Conservation (phyloP, 2,888 invertebrate species). For the Mimas tiliae region DNA sequence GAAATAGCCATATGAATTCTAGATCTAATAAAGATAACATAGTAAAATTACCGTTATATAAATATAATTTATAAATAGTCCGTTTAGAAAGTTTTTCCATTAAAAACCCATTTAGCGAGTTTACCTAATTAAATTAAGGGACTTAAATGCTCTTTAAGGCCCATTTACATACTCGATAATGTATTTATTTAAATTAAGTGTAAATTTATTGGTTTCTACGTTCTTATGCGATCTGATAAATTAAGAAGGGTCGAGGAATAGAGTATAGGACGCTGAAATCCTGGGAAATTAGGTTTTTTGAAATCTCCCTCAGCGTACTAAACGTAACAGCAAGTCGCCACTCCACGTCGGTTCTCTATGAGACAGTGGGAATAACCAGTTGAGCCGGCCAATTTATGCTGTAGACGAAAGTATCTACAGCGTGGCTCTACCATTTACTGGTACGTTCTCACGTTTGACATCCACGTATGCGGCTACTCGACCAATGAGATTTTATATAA, state of each 20-base stretch:
- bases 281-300: background rate
- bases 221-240: background rate
- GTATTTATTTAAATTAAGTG: slow-evolving; percentile 46
- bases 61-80: slow-evolving; percentile 6
- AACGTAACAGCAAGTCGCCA: too few species aligned
- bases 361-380: too few species aligned
- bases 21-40: background rate
- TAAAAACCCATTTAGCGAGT: slow-evolving; percentile 52
- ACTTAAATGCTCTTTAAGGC: slow-evolving; percentile 43
- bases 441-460: too few species aligned
- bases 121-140: slow-evolving; percentile 47
- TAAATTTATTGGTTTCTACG: slow-evolving; percentile 35
- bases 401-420: too few species aligned
- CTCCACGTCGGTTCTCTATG: too few species aligned
- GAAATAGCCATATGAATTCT: background rate
- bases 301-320: too few species aligned
- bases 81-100: slow-evolving; percentile 48
- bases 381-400: too few species aligned
- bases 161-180: slow-evolving; percentile 47
- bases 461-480: too few species aligned
- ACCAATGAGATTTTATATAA: background rate
- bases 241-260: background rate
- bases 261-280: background rate
- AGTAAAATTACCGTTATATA: background rate
- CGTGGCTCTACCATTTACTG: too few species aligned